Base-by-base conservation (phyloP, 1,140 invertebrate species). In the Macrosteles quadrilineatus region DNA sequence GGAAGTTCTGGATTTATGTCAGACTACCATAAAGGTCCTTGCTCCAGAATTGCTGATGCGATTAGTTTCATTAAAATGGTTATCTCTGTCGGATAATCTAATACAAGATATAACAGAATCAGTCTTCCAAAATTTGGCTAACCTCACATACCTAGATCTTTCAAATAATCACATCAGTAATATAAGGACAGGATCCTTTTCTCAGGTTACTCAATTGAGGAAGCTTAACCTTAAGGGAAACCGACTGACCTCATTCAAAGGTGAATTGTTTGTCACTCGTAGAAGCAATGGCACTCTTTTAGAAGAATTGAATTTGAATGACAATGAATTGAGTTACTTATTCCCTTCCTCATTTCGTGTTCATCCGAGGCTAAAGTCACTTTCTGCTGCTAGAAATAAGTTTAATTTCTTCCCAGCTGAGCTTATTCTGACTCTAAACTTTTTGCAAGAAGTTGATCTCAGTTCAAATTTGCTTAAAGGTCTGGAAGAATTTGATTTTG, bases 321-420 rank as follows among this genome's bases (percentile, higher is more conserved):
- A 91, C 57, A 94, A 94, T 81, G 87, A 90, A 72, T 80, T 94
- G 30, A 88, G 86, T 74, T 93, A 93, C 77, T 79, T 93, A 32
- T 92, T 91, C 74, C 90, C 91, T 2, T 90, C 91, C 0, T 91
- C 91, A 2, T 95, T 96, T 76, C 87, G 89, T 75, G 90, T 92
- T 67, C 91, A 94, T 79, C 89, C 90, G 0, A 82, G 90, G 30
- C 76, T 96, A 21, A 84, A 84, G 53, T 81, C 84, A 77, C 86
- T 96, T 11, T 84, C 85, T 62, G 85, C 93, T 0, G 81, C 85
- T 0, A 83, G 87, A 53, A 96, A 96, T 79, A 87, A 89, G 77
- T 90, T 95, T 71, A 88, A 87, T 67, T 89, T 91, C 76, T 94
- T 95, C 79, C 91, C 91, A 0, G 89, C 90, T 12, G 92, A 95